These are phyloP conservation scores for Melinopterus prodromus DNA, from an alignment of 2,888 invertebrate genomes.

Conservation along the genomic window DNA sequence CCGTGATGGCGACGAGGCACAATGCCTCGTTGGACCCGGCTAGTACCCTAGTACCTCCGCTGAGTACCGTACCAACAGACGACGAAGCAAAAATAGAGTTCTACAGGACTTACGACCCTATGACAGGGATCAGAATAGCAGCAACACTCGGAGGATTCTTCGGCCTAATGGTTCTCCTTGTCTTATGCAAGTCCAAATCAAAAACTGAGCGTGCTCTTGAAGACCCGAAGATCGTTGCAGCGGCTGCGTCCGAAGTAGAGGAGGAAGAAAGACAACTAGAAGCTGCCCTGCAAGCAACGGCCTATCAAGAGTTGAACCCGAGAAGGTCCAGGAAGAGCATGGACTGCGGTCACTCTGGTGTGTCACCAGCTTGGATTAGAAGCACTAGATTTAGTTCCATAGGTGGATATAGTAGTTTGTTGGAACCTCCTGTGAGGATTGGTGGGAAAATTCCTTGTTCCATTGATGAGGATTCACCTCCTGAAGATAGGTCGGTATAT, in stretches of 20 bases:
- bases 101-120: constrained; percentile 91
- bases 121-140: constrained; percentile 93
- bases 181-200: constrained; percentile 89
- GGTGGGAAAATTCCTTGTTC: constrained; percentile 70
- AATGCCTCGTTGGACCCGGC: constrained; percentile 23
- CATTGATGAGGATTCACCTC: constrained; percentile 62
- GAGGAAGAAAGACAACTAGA: constrained; percentile 79
- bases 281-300: constrained; percentile 76
- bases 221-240: constrained; percentile 82
- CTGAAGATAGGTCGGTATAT: constrained; percentile 53
- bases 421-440: constrained; percentile 71
- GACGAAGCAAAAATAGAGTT: constrained; percentile 81
- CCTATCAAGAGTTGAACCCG: constrained; percentile 64
- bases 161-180: constrained; percentile 88
- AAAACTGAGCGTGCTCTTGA: constrained; percentile 77
- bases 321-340: constrained; percentile 51
- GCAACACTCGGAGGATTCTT: constrained; percentile 92
- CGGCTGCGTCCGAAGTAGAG: constrained; percentile 76
- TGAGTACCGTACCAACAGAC: constrained; percentile 59
- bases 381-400: constrained; percentile 68
- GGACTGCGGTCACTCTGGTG: constrained; percentile 52
- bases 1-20: constrained; percentile 23
- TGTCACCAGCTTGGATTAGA: constrained; percentile 63
- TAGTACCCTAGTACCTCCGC: constrained; percentile 53
- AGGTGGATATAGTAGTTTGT: constrained; percentile 75